These are phyloP conservation scores for Poecile montanus DNA, from an alignment of 2,797 vertebrate species.

Conservation along the genomic window DNA sequence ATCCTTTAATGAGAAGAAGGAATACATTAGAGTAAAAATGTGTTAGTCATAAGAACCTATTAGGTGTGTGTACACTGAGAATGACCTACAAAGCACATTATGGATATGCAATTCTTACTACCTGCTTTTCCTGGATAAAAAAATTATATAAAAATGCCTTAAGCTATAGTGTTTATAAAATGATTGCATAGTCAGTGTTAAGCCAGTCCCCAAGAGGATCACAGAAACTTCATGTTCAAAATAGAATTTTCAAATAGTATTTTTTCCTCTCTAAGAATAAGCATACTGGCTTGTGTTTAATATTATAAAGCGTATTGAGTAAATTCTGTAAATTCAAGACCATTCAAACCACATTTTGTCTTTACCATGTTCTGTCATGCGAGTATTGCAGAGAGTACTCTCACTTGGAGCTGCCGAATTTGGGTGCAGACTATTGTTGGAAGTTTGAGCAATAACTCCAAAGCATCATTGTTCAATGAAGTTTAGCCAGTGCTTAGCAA, in stretches of 20 bases:
- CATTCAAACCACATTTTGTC: background rate
- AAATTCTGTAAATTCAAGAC: background rate
- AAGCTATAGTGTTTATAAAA: background rate
- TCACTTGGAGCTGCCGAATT: background rate
- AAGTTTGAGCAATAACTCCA: background rate
- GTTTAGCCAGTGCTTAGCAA: slow-evolving; percentile 9
- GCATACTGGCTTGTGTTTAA: background rate
- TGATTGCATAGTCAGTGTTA: background rate
- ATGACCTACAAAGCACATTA: background rate
- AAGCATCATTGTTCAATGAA: background rate
- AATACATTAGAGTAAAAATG: background rate
- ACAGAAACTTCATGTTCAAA: background rate
- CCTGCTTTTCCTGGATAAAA: background rate
- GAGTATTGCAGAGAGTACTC: background rate
- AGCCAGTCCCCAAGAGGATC: background rate
- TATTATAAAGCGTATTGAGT: background rate
- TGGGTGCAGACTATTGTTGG: background rate
- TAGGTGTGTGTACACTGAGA: background rate
- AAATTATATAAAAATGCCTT: background rate
- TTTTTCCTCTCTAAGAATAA: slow-evolving; percentile 1
- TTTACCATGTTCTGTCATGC: background rate
- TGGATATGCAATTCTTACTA: background rate
- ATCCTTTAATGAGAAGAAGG: background rate
- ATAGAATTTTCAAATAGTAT: background rate
- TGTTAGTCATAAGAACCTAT: background rate